Percentiles rank a stretch among this genome's conserved stretches.
These are phyloP conservation scores for Cactoblastis cactorum DNA, from an alignment of 2,888 invertebrate genomes.

Conservation along the genomic window DNA sequence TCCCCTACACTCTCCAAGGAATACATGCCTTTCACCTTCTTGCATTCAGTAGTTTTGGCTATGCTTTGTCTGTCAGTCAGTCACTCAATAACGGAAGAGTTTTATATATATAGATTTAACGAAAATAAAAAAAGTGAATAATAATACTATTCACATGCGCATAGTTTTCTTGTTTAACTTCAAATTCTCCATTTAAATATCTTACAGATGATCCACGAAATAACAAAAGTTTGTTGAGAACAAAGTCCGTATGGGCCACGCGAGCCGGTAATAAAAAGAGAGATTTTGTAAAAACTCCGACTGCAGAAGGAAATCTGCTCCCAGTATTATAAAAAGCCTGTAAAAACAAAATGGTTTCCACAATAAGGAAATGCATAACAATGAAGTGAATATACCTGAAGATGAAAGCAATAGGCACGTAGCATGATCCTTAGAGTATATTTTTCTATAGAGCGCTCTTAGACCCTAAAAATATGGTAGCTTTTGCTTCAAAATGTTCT, in stretches of 20 bases:
- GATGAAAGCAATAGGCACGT: conserved; percentile 3
- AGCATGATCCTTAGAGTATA: not conserved
- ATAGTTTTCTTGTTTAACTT: not conserved
- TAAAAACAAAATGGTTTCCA: conserved; percentile 10
- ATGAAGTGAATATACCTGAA: conserved; percentile 12
- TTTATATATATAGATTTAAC: no score
- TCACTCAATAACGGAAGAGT: no score
- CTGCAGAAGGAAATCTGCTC: not conserved
- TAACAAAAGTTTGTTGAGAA: not conserved
- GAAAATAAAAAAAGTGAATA: no score
- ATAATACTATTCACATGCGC: no score
- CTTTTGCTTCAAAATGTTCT: no score
- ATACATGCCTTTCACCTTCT: no score
- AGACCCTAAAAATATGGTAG: no score
- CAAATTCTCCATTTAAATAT: not conserved
- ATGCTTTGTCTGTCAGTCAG: no score
- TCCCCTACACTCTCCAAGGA: no score
- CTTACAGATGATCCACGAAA: not conserved
- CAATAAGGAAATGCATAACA: conserved; percentile 14
- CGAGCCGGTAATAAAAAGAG: not conserved
- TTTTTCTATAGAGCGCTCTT: not conserved
- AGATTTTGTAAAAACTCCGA: not conserved
- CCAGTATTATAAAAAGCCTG: conserved; percentile 3
- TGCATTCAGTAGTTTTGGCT: no score
- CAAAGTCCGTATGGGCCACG: conserved; percentile 1